phyloP scores from a whole-genome alignment of 2,797 vertebrate species.

The Myiothlypis coronata region DNA sequence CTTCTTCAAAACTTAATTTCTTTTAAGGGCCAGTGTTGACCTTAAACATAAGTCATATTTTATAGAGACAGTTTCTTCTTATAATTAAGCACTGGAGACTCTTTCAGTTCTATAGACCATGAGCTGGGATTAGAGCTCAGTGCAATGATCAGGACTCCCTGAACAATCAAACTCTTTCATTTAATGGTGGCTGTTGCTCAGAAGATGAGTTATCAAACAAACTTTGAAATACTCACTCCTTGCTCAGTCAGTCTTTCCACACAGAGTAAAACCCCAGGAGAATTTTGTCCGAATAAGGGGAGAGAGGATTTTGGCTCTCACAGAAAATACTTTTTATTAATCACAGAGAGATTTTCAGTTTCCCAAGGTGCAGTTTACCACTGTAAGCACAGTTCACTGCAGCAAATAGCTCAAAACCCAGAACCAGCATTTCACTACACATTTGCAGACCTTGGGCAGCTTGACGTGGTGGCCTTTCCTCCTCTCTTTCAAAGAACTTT shows the following conservation, averaged over 20 bases:
- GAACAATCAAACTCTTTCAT: background rate
- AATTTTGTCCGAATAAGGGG: background rate
- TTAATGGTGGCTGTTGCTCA: background rate
- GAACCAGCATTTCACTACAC: background rate
- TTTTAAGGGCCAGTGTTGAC: background rate
- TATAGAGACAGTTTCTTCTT: background rate
- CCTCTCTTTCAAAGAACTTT: background rate
- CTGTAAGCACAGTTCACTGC: background rate
- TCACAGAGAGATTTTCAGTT: background rate
- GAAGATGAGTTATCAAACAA: background rate
- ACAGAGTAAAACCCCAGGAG: background rate
- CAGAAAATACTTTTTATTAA: background rate
- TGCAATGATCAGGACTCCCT: background rate
- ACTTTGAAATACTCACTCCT: background rate
- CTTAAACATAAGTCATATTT: background rate
- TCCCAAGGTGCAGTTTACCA: background rate
- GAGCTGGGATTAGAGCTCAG: background rate
- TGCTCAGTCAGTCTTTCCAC: background rate
- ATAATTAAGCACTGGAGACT: background rate
- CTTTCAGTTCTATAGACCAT: background rate
- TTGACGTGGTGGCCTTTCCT: background rate
- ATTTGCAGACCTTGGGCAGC: background rate
- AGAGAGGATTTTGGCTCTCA: background rate
- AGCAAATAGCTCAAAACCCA: background rate
- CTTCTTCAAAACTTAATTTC: background rate